These are phyloP conservation scores for Hypsibius dujardini DNA, from an alignment of 1,140 invertebrate genomes.

Conservation along the genomic window DNA sequence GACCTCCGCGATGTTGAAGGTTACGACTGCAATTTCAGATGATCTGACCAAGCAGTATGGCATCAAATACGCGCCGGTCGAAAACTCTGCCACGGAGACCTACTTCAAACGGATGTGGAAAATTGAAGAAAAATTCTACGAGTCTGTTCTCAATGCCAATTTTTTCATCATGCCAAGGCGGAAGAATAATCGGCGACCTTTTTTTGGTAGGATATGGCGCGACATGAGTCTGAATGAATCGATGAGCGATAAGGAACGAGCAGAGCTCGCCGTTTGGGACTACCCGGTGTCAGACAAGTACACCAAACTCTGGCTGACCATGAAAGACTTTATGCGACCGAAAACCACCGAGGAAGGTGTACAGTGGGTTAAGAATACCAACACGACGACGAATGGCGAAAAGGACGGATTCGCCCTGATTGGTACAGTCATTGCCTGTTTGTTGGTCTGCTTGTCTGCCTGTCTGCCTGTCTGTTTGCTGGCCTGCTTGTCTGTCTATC, in stretches of 20 bases:
- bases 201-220: slow-evolving; percentile 69
- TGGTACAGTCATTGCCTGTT: slow-evolving; percentile 35
- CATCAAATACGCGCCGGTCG: slow-evolving; percentile 70
- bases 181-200: slow-evolving; percentile 18
- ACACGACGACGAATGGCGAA: slow-evolving; percentile 44
- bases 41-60: slow-evolving; percentile 86
- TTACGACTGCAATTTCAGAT: slow-evolving; percentile 45
- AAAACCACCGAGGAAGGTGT: slow-evolving; percentile 55
- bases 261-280: slow-evolving; percentile 91
- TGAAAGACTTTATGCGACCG: slow-evolving; percentile 71
- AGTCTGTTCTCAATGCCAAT: slow-evolving; percentile 42
- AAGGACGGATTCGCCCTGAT: slow-evolving; percentile 66
- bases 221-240: slow-evolving; percentile 89
- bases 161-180: slow-evolving; percentile 17
- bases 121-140: slow-evolving; percentile 83
- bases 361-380: slow-evolving; percentile 42
- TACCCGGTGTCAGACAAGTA: slow-evolving; percentile 96
- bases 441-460: neutral
- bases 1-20: too few species aligned
- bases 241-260: slow-evolving; percentile 62
- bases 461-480: neutral
- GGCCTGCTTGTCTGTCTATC: neutral
- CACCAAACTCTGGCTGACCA: slow-evolving; percentile 93
- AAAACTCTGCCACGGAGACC: slow-evolving; percentile 59
- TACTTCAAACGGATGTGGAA: slow-evolving; percentile 90